Evolutionary conservation across 2,888 invertebrate species (phyloP).

Genomic region (Scaeva pyrastri): DNA sequence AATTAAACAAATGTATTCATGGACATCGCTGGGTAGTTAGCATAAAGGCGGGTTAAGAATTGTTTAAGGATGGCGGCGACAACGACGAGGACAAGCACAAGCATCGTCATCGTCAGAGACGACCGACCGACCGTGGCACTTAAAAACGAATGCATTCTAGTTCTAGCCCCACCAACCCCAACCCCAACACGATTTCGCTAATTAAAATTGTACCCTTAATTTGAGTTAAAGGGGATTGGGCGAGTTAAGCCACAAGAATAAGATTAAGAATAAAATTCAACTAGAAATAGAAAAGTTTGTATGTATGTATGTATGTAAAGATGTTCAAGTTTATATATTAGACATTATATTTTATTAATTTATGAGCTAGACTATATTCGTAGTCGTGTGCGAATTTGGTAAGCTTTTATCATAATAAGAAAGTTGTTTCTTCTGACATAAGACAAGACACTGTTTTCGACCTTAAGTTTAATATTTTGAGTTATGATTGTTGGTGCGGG

Average conservation of each 20-base stretch:
- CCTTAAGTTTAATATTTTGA: neutral
- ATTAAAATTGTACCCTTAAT: conserved; percentile 39
- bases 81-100: conserved; percentile 5
- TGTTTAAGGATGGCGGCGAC: conserved; percentile 14
- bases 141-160: conserved; percentile 36
- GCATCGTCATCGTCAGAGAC: neutral
- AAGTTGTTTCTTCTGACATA: neutral
- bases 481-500: neutral
- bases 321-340: too few species aligned
- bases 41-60: conserved; percentile 30
- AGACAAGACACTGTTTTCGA: neutral
- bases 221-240: conserved; percentile 16
- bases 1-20: conserved; percentile 65
- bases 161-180: too few species aligned
- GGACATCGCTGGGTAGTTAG: conserved; percentile 20
- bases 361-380: neutral
- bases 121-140: conserved; percentile 43
- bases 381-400: neutral
- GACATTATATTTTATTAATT: neutral
- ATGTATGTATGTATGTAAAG: too few species aligned
- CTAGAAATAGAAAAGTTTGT: neutral
- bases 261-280: neutral
- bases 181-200: conserved; percentile 43
- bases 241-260: conserved; percentile 9
- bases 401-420: neutral